Base-by-base conservation (phyloP, 2,888 invertebrate genomes). In the Helleia helle region DNA sequence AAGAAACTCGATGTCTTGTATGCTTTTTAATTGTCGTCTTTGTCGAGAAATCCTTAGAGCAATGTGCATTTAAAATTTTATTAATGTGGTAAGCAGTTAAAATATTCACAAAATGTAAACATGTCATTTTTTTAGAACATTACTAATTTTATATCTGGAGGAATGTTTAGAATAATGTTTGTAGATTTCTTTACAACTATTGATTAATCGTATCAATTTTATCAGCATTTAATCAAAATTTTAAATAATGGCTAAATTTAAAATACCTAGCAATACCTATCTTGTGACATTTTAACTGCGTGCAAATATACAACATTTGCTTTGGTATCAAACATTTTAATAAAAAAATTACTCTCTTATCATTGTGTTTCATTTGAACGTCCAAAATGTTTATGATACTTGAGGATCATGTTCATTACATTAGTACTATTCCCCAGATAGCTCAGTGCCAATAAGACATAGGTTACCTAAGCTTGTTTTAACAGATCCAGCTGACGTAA, bases 241-340 rank as follows among this genome's bases (percentile, higher is more conserved):
- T 8, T 17, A 24, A 26, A 31, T 24, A 31, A 15, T 40, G 40
- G 40, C 31, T 40, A 25, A 12, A 24, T 12, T 36, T 24, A 18
- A n/a, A 12, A 25, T 40, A 15, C 40, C 22, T 40, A 40, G 25
- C 40, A 22, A 2, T n/a, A n/a, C 2, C 5, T 39, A 27, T 39
- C 41, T 43, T 49, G 41, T 52, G 70, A 70, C 70, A 71, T 77
- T 77, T 77, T 73, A 69, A 71, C 80, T 83, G 77, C 74, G 66
- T 71, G 71, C 71, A 71, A 68, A 66, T 66, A 67, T 22, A 34
- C 34, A 34, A 70, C 64, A 73, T 76, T 80, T 80, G 83, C 81
- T 83, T 83, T 83, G 67, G 71, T 79, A 79, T 72, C 71, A 65
- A 55, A 54, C 72, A 76, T 81, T 81, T 69, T 70, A 68, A 71